phyloP scores from a whole-genome alignment of 2,797 vertebrate species.

The Centroberyx gerrardi region DNA sequence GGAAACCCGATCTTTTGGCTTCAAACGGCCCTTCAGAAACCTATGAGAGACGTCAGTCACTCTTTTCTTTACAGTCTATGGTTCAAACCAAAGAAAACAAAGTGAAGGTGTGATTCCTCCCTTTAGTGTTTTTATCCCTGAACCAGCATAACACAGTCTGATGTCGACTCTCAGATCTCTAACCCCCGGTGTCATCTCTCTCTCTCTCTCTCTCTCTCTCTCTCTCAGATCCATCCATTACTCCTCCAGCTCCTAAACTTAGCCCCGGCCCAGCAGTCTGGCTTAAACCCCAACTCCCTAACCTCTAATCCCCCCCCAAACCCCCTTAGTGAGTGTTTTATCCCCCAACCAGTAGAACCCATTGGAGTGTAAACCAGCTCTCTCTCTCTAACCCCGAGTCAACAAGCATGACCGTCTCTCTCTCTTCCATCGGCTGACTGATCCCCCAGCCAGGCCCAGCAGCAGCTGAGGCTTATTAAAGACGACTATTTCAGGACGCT shows the following conservation, averaged over 20 bases:
- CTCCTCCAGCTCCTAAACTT: not conserved
- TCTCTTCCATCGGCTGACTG: slow-evolving; percentile 24
- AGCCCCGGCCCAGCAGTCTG: not conserved
- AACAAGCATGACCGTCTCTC: not conserved
- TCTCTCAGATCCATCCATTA: no score
- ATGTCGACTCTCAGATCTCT: no score
- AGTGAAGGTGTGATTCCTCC: no score
- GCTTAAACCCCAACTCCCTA: not conserved
- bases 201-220: no score
- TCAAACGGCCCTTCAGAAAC: no score
- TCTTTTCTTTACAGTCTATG: no score
- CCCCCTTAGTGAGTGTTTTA: not conserved
- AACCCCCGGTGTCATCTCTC: no score
- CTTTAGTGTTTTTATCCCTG: no score
- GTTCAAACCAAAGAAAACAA: no score
- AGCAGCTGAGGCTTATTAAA: slow-evolving; percentile 79
- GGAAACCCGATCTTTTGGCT: no score
- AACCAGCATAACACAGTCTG: no score
- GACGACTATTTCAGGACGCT: slow-evolving; percentile 78
- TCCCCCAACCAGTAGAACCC: not conserved
- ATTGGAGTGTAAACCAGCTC: not conserved
- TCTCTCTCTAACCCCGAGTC: not conserved
- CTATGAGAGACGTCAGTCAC: no score
- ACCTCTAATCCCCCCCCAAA: not conserved
- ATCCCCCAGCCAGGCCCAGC: slow-evolving; percentile 59